Conservation (phyloP, 1,140 invertebrate species). For the Wiebesia pumilae region DNA sequence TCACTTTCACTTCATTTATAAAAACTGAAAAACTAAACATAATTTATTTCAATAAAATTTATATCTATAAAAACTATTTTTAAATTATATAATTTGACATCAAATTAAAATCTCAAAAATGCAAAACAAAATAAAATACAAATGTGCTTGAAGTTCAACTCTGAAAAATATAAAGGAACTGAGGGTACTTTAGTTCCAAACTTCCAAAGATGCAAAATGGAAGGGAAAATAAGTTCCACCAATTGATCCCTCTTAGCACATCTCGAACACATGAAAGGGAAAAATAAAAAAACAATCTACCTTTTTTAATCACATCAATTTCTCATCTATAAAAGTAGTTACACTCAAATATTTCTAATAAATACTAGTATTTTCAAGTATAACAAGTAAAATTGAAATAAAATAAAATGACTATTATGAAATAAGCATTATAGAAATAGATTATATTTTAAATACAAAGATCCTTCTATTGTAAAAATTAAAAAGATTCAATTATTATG, state of each 20-base stretch:
- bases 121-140: slow-evolving; percentile 15
- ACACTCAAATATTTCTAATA: background rate
- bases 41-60: background rate
- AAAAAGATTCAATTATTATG: too few relatives aligned
- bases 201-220: slow-evolving; percentile 63
- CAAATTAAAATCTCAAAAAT: background rate
- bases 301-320: slow-evolving; percentile 35
- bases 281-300: slow-evolving; percentile 46
- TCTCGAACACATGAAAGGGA: slow-evolving; percentile 33
- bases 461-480: too few relatives aligned
- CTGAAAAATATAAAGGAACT: slow-evolving; percentile 59
- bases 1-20: slow-evolving; percentile 29
- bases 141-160: slow-evolving; percentile 44
- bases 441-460: too few relatives aligned
- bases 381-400: too few relatives aligned
- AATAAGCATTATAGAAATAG: too few relatives aligned
- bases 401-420: too few relatives aligned
- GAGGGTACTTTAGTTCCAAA: slow-evolving; percentile 59
- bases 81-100: background rate
- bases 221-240: slow-evolving; percentile 67
- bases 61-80: background rate
- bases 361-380: too few relatives aligned
- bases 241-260: slow-evolving; percentile 56
- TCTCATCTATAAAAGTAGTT: too few relatives aligned
- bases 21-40: slow-evolving; percentile 1